Evolutionary conservation across 2,113 vertebrate genomes (phyloP), one percentile per base, ranked within the genome.

Genomic region (Hippocampus mohnikei): DNA sequence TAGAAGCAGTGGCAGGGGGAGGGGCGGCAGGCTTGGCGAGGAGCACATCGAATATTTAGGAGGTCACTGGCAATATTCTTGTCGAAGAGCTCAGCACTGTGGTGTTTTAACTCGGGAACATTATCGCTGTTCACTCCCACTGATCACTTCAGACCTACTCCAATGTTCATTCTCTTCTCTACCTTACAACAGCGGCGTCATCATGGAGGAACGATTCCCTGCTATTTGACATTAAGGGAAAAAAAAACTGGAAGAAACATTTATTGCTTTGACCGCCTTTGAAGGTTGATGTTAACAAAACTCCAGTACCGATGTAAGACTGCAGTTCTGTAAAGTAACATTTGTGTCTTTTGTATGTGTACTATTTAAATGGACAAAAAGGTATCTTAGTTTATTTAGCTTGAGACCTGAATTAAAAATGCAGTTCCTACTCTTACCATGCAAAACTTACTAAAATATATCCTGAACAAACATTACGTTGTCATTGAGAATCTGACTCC

Each of bases 71-170:
- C n/a, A 46, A 25, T 44, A 23, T 33, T 60, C 29, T 29, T 33
- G 58, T 18, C 15, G 42, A 65, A 27, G 60, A 62, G 63, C 42
- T 65, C 63, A 65, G 8, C 23, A 16, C 63, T 46, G 42, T 65
- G 63, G 41, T 48, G 7, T 18, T 65, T 65, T 46, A 44, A 46
- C 42, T 9, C 1, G 23, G 33, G 21, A 44, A 65, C 23, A 46
- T 46, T 65, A 65, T 25, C 48, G n/a, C 42, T 27, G n/a, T 65
- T 65, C 63, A 63, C 58, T 60, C 58, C 58, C 27, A 60, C 55
- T 58, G 55, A 27, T 27, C 25, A 58, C 61, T 46, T 46, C n/a
- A 46, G 42, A 46, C 63, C 41, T 65, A 33, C 58, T 60, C 25
- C 58, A 11, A 21, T n/a, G 10, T 23, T 2, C 10, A 23, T n/a